Evolutionary conservation across 2,113 vertebrate species (phyloP).

Genomic region (Prietella phreatophila): DNA sequence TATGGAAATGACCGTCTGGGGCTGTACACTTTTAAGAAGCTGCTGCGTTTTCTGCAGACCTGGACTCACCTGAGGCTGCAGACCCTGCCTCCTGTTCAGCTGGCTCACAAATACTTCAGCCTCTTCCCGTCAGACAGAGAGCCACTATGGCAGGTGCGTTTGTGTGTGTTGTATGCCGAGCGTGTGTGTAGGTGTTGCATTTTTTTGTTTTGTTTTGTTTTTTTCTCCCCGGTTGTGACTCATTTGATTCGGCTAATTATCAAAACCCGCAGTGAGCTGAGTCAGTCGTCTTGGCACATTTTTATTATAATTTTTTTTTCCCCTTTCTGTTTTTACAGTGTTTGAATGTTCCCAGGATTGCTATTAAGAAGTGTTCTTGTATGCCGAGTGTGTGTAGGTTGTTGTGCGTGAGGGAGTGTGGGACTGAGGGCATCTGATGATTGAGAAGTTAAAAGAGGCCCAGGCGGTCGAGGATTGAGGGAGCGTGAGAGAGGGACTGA

Average conservation of each 20-base stretch:
- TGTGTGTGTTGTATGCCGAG: background rate
- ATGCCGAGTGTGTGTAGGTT: slow-evolving; percentile 22
- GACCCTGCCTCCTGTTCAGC: slow-evolving; percentile 87
- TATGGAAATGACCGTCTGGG: slow-evolving; percentile 96
- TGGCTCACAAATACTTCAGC: slow-evolving; percentile 96
- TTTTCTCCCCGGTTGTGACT: background rate
- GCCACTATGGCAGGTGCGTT: slow-evolving; percentile 90
- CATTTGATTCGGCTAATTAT: slow-evolving; percentile 14
- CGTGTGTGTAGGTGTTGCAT: background rate
- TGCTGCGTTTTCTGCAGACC: slow-evolving; percentile 87
- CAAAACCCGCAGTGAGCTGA: slow-evolving; percentile 25
- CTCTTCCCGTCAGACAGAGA: slow-evolving; percentile 95
- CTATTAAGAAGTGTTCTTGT: slow-evolving; percentile 20
- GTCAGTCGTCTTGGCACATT: slow-evolving; percentile 14
- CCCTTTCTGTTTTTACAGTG: background rate
- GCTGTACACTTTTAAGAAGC: slow-evolving; percentile 93
- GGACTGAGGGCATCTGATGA: slow-evolving; percentile 16
- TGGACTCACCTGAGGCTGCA: slow-evolving; percentile 95
- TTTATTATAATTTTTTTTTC: background rate
- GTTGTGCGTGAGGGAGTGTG: slow-evolving; percentile 24
- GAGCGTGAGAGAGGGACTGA: slow-evolving; percentile 19
- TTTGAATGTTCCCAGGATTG: slow-evolving; percentile 23
- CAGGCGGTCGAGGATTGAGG: background rate
- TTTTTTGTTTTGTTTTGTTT: slow-evolving; percentile 10
- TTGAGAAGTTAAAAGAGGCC: slow-evolving; percentile 40